Evolutionary conservation across 1,140 invertebrate species (phyloP), one percentile per base, ranked within the genome.

Genomic region (Lasioglossum albipes): DNA sequence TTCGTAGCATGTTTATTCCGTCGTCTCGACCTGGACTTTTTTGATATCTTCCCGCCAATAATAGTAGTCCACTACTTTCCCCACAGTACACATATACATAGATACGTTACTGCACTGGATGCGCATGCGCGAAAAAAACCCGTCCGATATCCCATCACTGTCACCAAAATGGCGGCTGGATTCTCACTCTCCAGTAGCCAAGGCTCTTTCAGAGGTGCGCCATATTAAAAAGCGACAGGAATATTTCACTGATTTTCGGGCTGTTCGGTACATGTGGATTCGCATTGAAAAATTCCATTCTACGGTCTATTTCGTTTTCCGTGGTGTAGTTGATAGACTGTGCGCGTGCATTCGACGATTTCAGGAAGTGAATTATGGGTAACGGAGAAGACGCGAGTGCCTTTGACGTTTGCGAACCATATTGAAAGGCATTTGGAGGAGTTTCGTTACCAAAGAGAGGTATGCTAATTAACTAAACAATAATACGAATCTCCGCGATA

Each of bases 141-240:
- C 36, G 36, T 36, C 36, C 36, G 3, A 36, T 36, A 36, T 36
- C 36, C 36, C 36, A 36, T 36, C 36, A 5, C 36, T 36, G 36
- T 90, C 87, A 83, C 89, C 89, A 91, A 92, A 85, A 92, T 92
- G 91, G 91, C 91, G 91, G 88, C 81, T 84, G 27, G 69, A 89
- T 91, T 92, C 91, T 92, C 89, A 90, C 90, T 91, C 85, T 87
- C 86, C 85, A 83, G 78, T 88, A 59, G 83, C 87, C 87, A 88
- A 90, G 86, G 88, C 79, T 90, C 62, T 79, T 79, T 66, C 36
- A 67, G 57, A 74, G 77, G 61, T 73, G 79, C 74, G 74, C 67
- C 74, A 81, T 70, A 81, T 77, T 77, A 81, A 69, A 66, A 57
- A 79, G 73, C 45, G 27, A 62, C 16, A 6, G 22, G 57, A 79